Conservation (phyloP, 1,140 invertebrate species). For the Trichonephila clavipes region DNA sequence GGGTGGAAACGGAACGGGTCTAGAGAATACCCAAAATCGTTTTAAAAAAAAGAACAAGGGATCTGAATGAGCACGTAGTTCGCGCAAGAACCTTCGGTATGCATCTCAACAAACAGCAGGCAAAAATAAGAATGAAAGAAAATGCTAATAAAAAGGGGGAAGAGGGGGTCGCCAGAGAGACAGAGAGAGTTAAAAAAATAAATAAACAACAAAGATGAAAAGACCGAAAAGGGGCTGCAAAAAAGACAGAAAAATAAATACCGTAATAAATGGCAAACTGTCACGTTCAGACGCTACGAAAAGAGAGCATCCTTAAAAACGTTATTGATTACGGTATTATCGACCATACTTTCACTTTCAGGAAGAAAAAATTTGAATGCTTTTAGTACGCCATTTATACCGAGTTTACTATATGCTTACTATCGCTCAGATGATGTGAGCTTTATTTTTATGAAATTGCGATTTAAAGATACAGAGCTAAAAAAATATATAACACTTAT, state of each 20-base stretch:
- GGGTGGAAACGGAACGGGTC: neutral
- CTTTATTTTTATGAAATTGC: constrained; percentile 20
- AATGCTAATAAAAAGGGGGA: neutral
- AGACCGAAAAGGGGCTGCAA: constrained; percentile 18
- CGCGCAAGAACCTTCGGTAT: constrained; percentile 62
- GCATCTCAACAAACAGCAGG: constrained; percentile 6
- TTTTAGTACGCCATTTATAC: constrained; percentile 53
- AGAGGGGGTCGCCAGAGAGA: neutral
- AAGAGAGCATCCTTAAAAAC: constrained; percentile 76
- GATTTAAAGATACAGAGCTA: neutral
- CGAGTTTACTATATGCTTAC: constrained; percentile 3
- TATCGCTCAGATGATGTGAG: neutral
- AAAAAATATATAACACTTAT: neutral
- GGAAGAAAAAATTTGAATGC: constrained; percentile 52
- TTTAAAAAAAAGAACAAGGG: constrained; percentile 26
- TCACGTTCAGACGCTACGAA: constrained; percentile 73
- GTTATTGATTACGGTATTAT: constrained; percentile 76
- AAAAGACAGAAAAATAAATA: constrained; percentile 67
- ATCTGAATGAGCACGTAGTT: constrained; percentile 53
- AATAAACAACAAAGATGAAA: constrained; percentile 20
- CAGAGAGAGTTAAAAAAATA: constrained; percentile 1
- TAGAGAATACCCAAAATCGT: constrained; percentile 22
- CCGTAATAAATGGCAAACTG: constrained; percentile 75
- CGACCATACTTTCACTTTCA: constrained; percentile 58
- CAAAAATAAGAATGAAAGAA: constrained; percentile 22